phyloP scores from a whole-genome alignment of 1,140 invertebrate genomes.

The Pseudomyrmex sp. region DNA sequence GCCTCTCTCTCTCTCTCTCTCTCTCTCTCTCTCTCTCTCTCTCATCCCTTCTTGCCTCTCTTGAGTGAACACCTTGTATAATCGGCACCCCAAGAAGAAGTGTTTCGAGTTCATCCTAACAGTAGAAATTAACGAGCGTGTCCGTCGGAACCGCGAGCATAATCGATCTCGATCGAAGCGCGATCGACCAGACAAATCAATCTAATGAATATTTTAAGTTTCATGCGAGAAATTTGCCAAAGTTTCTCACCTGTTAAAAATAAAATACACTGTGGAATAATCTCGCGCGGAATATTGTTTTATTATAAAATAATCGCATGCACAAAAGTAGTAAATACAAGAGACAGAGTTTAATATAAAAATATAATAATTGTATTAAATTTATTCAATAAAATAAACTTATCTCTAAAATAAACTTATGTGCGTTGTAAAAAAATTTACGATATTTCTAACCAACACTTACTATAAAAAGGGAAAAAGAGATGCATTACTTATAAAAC shows the following conservation, averaged over 20 bases:
- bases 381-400: not conserved
- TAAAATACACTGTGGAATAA: not conserved
- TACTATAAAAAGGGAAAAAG: not conserved
- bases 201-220: not conserved
- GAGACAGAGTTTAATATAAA: too few species aligned
- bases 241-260: slow-evolving; percentile 20
- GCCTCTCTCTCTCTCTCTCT: not conserved
- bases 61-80: slow-evolving; percentile 19
- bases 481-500: slow-evolving; percentile 15
- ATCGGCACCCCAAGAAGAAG: slow-evolving; percentile 43
- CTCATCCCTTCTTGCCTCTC: slow-evolving; percentile 12
- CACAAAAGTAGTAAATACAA: not conserved
- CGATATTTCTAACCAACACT: not conserved
- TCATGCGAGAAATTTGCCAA: not conserved
- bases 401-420: not conserved
- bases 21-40: not conserved
- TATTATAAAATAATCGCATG: not conserved
- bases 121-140: slow-evolving; percentile 61
- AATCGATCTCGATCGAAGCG: slow-evolving; percentile 46
- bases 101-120: slow-evolving; percentile 51
- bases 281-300: not conserved
- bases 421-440: not conserved
- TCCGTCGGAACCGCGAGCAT: slow-evolving; percentile 26
- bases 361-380: not conserved
- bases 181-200: slow-evolving; percentile 36